Evolutionary conservation across 2,113 vertebrate species (phyloP).

Genomic region (Pluvianellus socialis): DNA sequence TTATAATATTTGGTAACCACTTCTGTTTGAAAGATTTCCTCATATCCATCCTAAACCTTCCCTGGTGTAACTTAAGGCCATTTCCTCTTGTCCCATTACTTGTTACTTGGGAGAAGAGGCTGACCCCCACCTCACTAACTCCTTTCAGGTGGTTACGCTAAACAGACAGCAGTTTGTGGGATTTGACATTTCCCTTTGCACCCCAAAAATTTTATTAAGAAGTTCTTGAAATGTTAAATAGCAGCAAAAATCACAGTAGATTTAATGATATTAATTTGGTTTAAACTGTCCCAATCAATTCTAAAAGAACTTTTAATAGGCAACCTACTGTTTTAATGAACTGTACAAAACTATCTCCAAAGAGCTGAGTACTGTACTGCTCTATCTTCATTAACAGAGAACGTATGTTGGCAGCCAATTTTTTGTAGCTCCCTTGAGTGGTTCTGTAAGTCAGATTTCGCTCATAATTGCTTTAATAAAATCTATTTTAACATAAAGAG

Average conservation of each 20-base stretch:
- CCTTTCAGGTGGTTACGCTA: not conserved
- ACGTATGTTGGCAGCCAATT: not conserved
- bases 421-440: slow-evolving; percentile 7
- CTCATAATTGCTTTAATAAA: slow-evolving; percentile 46
- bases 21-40: too few species aligned
- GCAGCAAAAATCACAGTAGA: not conserved
- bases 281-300: not conserved
- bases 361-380: not conserved
- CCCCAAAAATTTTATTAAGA: not conserved
- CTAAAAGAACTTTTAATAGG: not conserved
- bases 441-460: slow-evolving; percentile 20
- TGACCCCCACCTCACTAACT: too few species aligned
- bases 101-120: too few species aligned
- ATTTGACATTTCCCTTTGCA: not conserved
- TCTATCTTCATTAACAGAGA: slow-evolving; percentile 31
- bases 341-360: not conserved
- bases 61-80: too few species aligned
- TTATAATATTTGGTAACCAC: too few species aligned
- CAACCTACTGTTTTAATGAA: not conserved
- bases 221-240: not conserved
- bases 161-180: not conserved
- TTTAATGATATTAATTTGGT: not conserved
- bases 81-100: too few species aligned
- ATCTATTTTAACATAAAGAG: not conserved
- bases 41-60: too few species aligned